Percentiles rank a stretch among this genome's conserved stretches.
Evolutionary conservation across 2,113 vertebrate species (phyloP).

Genomic region (Gopherus flavomarginatus): DNA sequence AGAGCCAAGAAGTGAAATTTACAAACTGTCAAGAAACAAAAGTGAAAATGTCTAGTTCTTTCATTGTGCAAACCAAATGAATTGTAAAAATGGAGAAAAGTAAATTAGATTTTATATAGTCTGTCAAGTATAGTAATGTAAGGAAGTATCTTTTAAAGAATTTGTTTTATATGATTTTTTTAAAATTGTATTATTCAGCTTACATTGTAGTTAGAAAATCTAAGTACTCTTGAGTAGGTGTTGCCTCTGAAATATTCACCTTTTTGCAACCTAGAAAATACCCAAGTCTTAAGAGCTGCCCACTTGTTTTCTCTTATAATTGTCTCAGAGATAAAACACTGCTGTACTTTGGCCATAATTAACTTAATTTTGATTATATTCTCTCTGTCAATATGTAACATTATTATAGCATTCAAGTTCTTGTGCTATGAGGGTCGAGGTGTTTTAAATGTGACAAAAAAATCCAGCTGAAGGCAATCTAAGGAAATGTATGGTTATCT

Average conservation of each 20-base stretch:
- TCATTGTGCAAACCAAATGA: not conserved
- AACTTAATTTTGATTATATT: not conserved
- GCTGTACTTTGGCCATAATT: not conserved
- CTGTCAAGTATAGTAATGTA: not conserved
- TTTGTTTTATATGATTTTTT: not conserved
- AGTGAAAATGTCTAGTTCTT: constrained; percentile 42
- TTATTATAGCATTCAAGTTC: not conserved
- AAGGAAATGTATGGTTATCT: not conserved
- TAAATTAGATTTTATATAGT: not conserved
- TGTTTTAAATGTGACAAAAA: not conserved
- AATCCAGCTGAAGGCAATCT: not conserved
- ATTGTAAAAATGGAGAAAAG: not conserved
- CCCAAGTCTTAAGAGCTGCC: not conserved
- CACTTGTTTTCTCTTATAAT: not conserved
- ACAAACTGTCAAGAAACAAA: constrained; percentile 58
- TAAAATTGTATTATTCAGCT: not conserved
- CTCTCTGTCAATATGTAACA: not conserved
- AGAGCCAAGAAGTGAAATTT: constrained; percentile 23
- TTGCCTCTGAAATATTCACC: not conserved
- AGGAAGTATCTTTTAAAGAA: not conserved
- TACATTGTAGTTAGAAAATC: not conserved
- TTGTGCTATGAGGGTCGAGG: not conserved
- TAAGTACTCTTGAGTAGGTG: not conserved
- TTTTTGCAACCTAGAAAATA: not conserved
- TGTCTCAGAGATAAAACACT: not conserved